These are phyloP conservation scores for Hemicordylus capensis DNA, from an alignment of 2,113 vertebrate genomes.

Conservation along the genomic window DNA sequence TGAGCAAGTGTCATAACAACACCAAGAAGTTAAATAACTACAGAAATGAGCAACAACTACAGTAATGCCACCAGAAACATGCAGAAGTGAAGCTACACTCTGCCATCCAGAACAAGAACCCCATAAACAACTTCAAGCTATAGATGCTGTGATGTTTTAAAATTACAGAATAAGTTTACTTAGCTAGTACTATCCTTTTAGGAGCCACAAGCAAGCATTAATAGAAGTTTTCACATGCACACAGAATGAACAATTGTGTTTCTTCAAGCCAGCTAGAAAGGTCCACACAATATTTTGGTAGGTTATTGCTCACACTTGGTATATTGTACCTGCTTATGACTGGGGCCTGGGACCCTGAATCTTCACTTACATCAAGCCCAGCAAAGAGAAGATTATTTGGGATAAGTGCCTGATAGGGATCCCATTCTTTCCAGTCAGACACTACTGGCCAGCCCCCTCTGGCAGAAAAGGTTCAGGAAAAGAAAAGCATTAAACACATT, in stretches of 20 bases:
- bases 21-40: conserved; percentile 6
- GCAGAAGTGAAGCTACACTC: conserved; percentile 12
- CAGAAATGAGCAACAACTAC: conserved; percentile 19
- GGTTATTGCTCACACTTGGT: background rate
- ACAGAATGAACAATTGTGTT: background rate
- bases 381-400: background rate
- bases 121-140: conserved; percentile 12
- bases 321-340: background rate
- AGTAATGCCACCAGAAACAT: conserved; percentile 19
- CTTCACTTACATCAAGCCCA: conserved; percentile 15
- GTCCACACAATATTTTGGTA: background rate
- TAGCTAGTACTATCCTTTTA: background rate
- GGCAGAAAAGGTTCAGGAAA: background rate
- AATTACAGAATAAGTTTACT: background rate
- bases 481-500: background rate
- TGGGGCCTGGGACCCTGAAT: background rate
- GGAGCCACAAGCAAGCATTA: background rate
- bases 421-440: background rate
- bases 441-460: background rate
- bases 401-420: background rate
- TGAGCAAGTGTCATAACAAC: background rate
- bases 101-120: conserved; percentile 27
- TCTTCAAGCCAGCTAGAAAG: background rate
- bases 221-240: background rate
- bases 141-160: background rate